Percentiles rank a stretch among this genome's conserved stretches.
Evolutionary conservation across 2,797 vertebrate species (phyloP).

Genomic region (Bothrops alternatus): DNA sequence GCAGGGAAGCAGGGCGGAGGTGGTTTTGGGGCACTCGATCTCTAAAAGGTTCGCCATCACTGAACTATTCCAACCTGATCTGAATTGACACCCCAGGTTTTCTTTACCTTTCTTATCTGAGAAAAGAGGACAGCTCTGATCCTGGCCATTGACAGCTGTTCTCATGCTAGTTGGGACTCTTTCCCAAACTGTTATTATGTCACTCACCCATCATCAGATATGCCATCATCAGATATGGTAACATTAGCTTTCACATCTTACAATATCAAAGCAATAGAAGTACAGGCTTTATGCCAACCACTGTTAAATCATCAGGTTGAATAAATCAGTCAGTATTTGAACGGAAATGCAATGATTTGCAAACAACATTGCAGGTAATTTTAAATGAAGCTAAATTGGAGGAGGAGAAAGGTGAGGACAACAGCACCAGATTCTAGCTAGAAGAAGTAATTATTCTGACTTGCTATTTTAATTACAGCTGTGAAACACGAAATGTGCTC

Average conservation of each 20-base stretch:
- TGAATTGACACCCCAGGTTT: slow-evolving; percentile 14
- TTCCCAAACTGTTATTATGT: slow-evolving; percentile 45
- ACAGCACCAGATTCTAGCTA: not conserved
- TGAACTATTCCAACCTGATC: not conserved
- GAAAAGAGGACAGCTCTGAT: slow-evolving; percentile 19
- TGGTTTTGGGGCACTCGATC: too few species aligned
- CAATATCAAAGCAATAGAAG: not conserved
- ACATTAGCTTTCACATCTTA: not conserved
- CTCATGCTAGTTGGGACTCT: slow-evolving; percentile 22
- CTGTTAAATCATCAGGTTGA: slow-evolving; percentile 10
- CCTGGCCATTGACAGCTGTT: slow-evolving; percentile 29
- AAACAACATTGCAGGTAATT: slow-evolving; percentile 34
- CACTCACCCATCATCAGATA: slow-evolving; percentile 9
- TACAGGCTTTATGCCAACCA: not conserved
- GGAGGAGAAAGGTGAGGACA: not conserved
- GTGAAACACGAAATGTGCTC: not conserved
- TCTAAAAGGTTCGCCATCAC: too few species aligned
- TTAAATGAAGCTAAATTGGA: slow-evolving; percentile 33
- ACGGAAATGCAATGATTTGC: slow-evolving; percentile 16
- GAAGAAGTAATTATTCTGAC: slow-evolving; percentile 54
- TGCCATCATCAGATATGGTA: not conserved
- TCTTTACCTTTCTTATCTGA: not conserved
- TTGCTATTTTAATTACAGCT: slow-evolving; percentile 44
- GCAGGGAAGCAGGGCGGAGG: too few species aligned
- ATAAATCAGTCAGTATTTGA: slow-evolving; percentile 5